Evolutionary conservation across 2,113 vertebrate species (phyloP).

Genomic region (Petroica traversi): DNA sequence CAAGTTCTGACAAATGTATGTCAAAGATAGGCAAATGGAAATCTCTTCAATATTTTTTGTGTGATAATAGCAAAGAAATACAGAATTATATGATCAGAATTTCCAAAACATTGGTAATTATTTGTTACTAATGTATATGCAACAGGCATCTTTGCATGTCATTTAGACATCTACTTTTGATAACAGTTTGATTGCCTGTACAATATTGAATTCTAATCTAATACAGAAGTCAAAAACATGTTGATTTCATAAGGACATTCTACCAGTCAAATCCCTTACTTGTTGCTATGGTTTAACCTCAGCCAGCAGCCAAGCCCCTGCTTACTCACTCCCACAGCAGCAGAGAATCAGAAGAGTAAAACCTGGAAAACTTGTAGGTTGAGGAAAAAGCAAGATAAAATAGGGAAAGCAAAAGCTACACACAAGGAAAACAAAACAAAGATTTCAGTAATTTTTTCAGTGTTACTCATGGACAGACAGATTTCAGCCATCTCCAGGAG

Average conservation of each 20-base stretch:
- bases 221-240: not conserved
- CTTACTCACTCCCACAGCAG: fast-evolving
- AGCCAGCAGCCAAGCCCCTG: not conserved
- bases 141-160: not conserved
- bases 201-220: not conserved
- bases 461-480: too few relatives aligned
- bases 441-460: not conserved
- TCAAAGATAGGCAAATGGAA: not conserved
- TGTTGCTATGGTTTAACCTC: too few relatives aligned
- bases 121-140: not conserved
- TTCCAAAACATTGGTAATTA: not conserved
- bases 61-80: not conserved
- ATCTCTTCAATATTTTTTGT: not conserved
- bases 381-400: not conserved
- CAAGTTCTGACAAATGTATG: not conserved
- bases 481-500: not conserved
- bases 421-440: not conserved
- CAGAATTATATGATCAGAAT: not conserved
- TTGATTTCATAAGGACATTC: not conserved
- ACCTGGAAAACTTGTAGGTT: not conserved
- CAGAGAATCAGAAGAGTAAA: not conserved
- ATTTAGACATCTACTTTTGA: not conserved
- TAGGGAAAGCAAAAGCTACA: too few relatives aligned
- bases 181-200: not conserved
- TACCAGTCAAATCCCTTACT: not conserved